These are phyloP conservation scores for Acleris holmiana DNA, from an alignment of 2,888 invertebrate genomes.

Conservation along the genomic window DNA sequence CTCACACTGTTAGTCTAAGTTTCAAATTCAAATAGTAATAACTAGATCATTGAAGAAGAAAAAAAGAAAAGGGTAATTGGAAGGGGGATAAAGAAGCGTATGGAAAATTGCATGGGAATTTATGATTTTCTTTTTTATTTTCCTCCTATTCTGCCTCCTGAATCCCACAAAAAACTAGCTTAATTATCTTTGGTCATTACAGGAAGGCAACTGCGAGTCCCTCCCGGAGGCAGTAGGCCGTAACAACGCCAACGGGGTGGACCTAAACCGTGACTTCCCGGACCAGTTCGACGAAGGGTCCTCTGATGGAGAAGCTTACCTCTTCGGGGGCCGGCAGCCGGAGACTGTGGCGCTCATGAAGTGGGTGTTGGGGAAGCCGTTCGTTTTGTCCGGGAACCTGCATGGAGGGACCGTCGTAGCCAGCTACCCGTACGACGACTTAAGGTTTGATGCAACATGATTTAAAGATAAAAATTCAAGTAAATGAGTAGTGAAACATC, in stretches of 20 bases:
- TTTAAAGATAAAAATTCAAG: too few species aligned
- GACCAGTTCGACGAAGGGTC: constrained; percentile 89
- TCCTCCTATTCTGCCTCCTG: too few species aligned
- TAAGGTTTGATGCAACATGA: constrained; percentile 79
- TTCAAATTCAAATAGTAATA: too few species aligned
- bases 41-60: too few species aligned
- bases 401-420: constrained; percentile 99
- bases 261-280: constrained; percentile 96
- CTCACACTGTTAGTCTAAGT: too few species aligned
- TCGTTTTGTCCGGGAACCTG: constrained; percentile 96
- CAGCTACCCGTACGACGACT: constrained; percentile 98
- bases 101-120: too few species aligned
- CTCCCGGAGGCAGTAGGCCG: constrained; percentile 88
- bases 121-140: too few species aligned
- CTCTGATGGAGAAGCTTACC: constrained; percentile 68
- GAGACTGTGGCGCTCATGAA: constrained; percentile 95
- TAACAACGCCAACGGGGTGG: constrained; percentile 91
- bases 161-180: too few species aligned
- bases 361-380: constrained; percentile 94
- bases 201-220: constrained; percentile 93
- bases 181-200: constrained; percentile 48
- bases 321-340: constrained; percentile 88
- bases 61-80: too few species aligned
- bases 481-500: too few species aligned
- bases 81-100: too few species aligned